Evolutionary conservation across 1,140 invertebrate species (phyloP).

Genomic region (Leptopilina boulardi): DNA sequence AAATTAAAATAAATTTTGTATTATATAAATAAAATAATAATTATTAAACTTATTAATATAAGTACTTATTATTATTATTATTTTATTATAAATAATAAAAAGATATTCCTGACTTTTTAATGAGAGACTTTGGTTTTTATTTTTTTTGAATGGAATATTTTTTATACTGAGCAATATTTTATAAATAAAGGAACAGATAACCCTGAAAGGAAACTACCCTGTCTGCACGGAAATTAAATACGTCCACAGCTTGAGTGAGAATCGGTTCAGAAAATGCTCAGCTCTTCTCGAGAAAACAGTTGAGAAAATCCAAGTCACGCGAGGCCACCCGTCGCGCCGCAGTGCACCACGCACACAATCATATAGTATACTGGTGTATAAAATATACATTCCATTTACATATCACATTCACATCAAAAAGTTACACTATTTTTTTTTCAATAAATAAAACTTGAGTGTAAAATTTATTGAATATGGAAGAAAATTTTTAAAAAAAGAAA

Average conservation of each 20-base stretch:
- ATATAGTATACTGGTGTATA: too few relatives aligned
- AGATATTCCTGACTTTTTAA: too few relatives aligned
- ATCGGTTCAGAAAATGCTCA: slow-evolving; percentile 4
- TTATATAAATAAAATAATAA: too few relatives aligned
- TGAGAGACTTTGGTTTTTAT: too few relatives aligned
- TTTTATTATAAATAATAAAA: too few relatives aligned
- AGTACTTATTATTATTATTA: too few relatives aligned
- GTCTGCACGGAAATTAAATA: neutral
- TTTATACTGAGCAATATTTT: neutral
- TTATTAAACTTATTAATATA: too few relatives aligned
- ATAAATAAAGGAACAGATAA: neutral
- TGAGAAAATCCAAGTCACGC: slow-evolving; percentile 9
- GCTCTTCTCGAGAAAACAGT: neutral
- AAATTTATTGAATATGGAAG: too few relatives aligned
- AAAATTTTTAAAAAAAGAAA: too few relatives aligned
- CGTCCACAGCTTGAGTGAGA: neutral
- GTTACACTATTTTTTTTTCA: neutral
- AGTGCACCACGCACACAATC: neutral
- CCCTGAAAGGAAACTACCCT: neutral
- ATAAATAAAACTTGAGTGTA: too few relatives aligned
- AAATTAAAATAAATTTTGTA: too few relatives aligned
- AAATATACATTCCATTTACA: neutral
- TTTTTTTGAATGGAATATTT: neutral
- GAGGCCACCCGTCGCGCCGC: slow-evolving; percentile 5
- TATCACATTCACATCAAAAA: neutral